Evolutionary conservation across 2,797 vertebrate species (phyloP).

Genomic region (Danio aesculapii): DNA sequence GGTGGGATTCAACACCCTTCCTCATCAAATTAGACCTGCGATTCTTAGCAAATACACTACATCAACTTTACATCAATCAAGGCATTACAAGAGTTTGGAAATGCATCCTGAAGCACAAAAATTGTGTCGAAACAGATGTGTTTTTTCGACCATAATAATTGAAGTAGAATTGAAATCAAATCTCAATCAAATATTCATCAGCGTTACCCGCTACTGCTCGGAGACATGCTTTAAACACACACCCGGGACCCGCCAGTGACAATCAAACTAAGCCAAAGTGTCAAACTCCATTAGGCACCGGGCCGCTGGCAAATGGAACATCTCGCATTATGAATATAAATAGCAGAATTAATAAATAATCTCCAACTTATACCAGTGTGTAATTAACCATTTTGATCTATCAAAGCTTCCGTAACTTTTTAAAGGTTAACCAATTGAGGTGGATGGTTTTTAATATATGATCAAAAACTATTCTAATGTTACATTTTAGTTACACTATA

Average conservation of each 20-base stretch:
- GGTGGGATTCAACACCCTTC: conserved; percentile 22
- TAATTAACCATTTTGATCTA: conserved; percentile 68
- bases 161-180: conserved; percentile 39
- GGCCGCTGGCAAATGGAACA: conserved; percentile 45
- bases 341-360: conserved; percentile 76
- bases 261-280: conserved; percentile 38
- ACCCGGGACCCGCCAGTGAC: conserved; percentile 1
- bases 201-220: conserved; percentile 15
- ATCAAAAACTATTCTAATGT: too few relatives aligned
- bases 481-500: too few relatives aligned
- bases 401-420: not conserved
- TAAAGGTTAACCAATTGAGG: conserved; percentile 14
- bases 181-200: conserved; percentile 48
- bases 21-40: not conserved
- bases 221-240: conserved; percentile 36
- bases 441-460: not conserved
- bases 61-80: conserved; percentile 15
- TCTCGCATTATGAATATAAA: conserved; percentile 75
- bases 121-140: not conserved
- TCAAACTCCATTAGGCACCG: conserved; percentile 41
- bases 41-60: conserved; percentile 2
- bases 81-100: not conserved
- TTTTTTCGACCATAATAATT: conserved; percentile 25
- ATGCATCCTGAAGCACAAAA: conserved; percentile 3
- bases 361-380: conserved; percentile 65